Conservation (phyloP, 2,888 invertebrate genomes). For the Idaea straminata region DNA sequence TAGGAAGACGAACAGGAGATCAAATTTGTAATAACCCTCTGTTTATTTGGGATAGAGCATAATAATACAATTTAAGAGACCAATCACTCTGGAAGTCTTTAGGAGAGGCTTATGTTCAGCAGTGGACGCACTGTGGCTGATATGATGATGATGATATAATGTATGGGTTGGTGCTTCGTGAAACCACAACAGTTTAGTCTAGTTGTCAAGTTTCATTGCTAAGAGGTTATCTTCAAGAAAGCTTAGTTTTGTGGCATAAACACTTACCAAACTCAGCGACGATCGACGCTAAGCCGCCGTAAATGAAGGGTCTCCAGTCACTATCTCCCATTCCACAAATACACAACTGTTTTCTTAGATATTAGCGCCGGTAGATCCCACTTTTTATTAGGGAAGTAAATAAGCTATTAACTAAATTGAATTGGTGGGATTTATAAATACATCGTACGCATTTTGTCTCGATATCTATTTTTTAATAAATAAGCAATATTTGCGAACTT, state of each 20-base stretch:
- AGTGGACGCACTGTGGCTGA: neutral
- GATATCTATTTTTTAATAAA: neutral
- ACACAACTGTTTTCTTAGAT: neutral
- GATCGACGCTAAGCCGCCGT: constrained; percentile 96
- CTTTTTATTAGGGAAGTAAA: neutral
- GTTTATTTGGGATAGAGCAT: too few species aligned
- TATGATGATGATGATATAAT: too few species aligned
- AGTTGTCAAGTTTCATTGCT: neutral
- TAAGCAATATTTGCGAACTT: neutral
- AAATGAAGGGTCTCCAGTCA: constrained; percentile 96
- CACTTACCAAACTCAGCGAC: constrained; percentile 94
- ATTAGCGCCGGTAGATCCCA: neutral
- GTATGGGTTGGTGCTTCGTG: neutral
- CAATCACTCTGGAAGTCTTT: too few species aligned
- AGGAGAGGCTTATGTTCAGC: neutral
- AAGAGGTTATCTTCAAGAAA: constrained; percentile 6
- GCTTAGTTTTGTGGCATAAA: constrained; percentile 20
- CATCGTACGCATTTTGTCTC: neutral
- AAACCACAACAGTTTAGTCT: neutral
- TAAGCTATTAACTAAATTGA: neutral
- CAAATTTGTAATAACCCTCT: too few species aligned
- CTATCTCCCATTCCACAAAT: constrained; percentile 85
- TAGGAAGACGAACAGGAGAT: too few species aligned
- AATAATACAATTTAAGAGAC: too few species aligned
- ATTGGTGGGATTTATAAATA: neutral